Base-by-base conservation (phyloP, 2,888 invertebrate genomes). In the Drosophila fulvimacula region DNA sequence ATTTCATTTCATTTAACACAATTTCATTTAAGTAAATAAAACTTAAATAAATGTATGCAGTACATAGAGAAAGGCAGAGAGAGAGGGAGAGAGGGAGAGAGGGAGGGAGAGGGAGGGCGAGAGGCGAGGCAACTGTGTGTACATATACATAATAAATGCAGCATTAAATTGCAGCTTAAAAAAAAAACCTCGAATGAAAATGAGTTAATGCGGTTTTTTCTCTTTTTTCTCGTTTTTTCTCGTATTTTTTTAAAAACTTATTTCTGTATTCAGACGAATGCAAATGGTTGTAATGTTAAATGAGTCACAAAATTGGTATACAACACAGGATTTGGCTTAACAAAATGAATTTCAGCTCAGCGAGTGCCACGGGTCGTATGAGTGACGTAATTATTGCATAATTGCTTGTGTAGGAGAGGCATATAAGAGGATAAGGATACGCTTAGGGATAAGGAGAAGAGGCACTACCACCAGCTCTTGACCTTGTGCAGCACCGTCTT, bases 401-500 rank as follows among this genome's bases (percentile, higher is more conserved):
- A 38, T 46, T 65, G 48, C 32, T 4, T 4, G 32, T 19, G 19
- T 48, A 1, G 3, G 19, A n/a, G n/a, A n/a, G n/a, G n/a, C n/a
- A n/a, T n/a, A n/a, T n/a, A n/a, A n/a, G n/a, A n/a, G 11, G 19
- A 0, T 17, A 1, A 17, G 2, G 17, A 5, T n/a, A n/a, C n/a
- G n/a, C 17, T 10, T 10, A 7, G 38, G n/a, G 9, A 17, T 39
- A n/a, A n/a, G 0, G n/a, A 7, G 5, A 39, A 17, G 4, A 5
- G 19, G 17, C 5, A 15, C 32, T 81, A 92, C 92, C 92, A 92
- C 90, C 90, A 90, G 36, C 91, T 82, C 62, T 93, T 92, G 34
- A 93, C 90, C 89, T 94, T 94, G 81, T 95, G 94, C 74, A 94
- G 93, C 61, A 95, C 93, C 62, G 94, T 94, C 85, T 94, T 95